Evolutionary conservation across 2,888 invertebrate species (phyloP).

Genomic region (Drepana falcataria): DNA sequence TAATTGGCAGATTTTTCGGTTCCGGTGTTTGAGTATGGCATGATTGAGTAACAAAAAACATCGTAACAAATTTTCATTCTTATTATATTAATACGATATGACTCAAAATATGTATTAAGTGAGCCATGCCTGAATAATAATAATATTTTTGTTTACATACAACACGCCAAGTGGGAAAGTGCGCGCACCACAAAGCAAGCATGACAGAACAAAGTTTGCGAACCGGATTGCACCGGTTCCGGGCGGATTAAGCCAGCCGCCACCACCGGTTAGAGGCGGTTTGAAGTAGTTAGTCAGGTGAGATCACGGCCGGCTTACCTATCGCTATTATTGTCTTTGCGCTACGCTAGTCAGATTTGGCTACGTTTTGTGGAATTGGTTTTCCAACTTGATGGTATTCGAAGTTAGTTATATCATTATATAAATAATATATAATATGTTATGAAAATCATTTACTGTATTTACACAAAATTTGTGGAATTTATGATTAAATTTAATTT

Average conservation of each 20-base stretch:
- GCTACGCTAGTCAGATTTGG: slow-evolving; percentile 31
- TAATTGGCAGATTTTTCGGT: too few species aligned
- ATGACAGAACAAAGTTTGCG: slow-evolving; percentile 62
- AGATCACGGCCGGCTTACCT: slow-evolving; percentile 47
- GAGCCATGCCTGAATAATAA: slow-evolving; percentile 29
- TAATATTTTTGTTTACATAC: slow-evolving; percentile 41
- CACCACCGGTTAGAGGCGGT: slow-evolving; percentile 45
- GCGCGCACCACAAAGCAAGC: slow-evolving; percentile 61
- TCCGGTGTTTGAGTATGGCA: too few species aligned
- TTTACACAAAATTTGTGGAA: too few species aligned
- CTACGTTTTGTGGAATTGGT: slow-evolving; percentile 27
- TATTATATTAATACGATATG: too few species aligned
- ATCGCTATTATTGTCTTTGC: slow-evolving; percentile 54
- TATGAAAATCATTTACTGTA: too few species aligned
- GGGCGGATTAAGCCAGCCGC: slow-evolving; percentile 46
- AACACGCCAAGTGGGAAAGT: slow-evolving; percentile 45
- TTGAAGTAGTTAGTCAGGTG: slow-evolving; percentile 62
- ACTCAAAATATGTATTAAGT: background rate
- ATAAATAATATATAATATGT: too few species aligned
- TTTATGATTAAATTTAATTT: too few species aligned
- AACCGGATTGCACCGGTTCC: slow-evolving; percentile 57
- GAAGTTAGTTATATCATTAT: background rate
- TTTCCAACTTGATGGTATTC: slow-evolving; percentile 33
- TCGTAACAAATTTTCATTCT: background rate
- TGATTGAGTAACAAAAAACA: too few species aligned